Conservation (phyloP, 53 echinoderm and acorn worm species). For the Astropecten irregularis region DNA sequence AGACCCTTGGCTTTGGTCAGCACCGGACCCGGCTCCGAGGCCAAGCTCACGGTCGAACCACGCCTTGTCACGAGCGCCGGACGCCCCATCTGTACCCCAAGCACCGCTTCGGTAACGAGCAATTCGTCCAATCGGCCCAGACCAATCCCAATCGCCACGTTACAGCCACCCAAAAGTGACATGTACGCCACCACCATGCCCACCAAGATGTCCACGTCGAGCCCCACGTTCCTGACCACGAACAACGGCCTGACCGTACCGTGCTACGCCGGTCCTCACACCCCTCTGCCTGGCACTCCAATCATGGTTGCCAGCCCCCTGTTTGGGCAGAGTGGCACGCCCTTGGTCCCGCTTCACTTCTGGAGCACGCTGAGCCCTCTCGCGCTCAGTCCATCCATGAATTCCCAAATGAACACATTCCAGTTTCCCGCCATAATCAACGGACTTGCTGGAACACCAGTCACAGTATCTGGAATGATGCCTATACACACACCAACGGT, state of each 20-base stretch:
- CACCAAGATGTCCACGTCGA: conserved; percentile 47
- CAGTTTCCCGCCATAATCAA: conserved; percentile 93
- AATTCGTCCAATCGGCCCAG: conserved; percentile 63
- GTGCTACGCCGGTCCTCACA: conserved; percentile 59
- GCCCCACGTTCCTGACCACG: conserved; percentile 83
- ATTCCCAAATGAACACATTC: conserved; percentile 78
- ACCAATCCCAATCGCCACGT: conserved; percentile 72
- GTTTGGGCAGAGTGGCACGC: conserved; percentile 77
- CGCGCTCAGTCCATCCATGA: conserved; percentile 86
- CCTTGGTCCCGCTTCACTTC: conserved; percentile 83
- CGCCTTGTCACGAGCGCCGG: conserved; percentile 87
- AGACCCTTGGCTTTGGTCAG: not conserved
- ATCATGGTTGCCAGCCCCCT: conserved; percentile 94
- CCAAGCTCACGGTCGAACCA: conserved; percentile 81
- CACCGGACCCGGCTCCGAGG: conserved; percentile 66
- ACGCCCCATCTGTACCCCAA: conserved; percentile 61
- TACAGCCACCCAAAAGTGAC: conserved; percentile 61
- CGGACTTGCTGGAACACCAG: conserved; percentile 63
- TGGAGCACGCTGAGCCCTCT: conserved; percentile 99
- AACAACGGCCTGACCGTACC: conserved; percentile 60
- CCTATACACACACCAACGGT: conserved; percentile 73
- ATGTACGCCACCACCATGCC: conserved; percentile 40
- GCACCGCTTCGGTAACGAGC: conserved; percentile 60
- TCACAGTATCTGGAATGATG: conserved; percentile 64
- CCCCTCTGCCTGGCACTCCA: conserved; percentile 86